Percentiles rank a stretch among this genome's conserved stretches.
phyloP scores from a whole-genome alignment of 2,797 vertebrate genomes.

The Buphagus erythrorhynchus region DNA sequence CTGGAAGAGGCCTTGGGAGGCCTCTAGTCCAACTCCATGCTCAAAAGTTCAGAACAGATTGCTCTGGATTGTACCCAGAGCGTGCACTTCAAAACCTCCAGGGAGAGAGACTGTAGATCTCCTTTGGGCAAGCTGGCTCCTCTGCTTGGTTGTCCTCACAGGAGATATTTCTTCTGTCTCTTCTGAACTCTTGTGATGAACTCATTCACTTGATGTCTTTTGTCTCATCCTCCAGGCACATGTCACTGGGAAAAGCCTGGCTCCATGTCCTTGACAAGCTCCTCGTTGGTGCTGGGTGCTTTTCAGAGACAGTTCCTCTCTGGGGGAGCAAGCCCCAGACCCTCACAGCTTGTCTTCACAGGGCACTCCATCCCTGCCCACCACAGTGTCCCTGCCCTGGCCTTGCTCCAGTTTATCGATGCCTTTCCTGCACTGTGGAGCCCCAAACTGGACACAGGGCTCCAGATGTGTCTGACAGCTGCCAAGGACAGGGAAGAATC shows the following conservation, averaged over 20 bases:
- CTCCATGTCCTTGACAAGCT: not conserved
- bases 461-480: not conserved
- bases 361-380: not conserved
- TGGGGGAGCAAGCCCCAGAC: accelerated
- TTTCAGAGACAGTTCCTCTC: not conserved
- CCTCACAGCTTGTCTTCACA: not conserved
- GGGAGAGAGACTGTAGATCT: not conserved
- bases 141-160: not conserved
- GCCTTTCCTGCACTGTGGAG: accelerated
- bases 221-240: not conserved
- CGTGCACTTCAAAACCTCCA: not conserved
- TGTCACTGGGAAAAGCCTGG: accelerated
- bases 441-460: accelerated
- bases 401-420: accelerated
- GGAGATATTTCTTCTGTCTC: not conserved
- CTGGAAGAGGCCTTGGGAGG: not conserved
- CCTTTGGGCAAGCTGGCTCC: not conserved
- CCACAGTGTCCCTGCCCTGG: accelerated
- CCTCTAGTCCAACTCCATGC: not conserved
- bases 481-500: not conserved
- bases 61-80: not conserved
- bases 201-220: not conserved
- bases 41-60: not conserved
- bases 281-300: not conserved
- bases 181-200: not conserved